phyloP scores from a whole-genome alignment of 2,797 vertebrate genomes.

The Mergus octosetaceus region DNA sequence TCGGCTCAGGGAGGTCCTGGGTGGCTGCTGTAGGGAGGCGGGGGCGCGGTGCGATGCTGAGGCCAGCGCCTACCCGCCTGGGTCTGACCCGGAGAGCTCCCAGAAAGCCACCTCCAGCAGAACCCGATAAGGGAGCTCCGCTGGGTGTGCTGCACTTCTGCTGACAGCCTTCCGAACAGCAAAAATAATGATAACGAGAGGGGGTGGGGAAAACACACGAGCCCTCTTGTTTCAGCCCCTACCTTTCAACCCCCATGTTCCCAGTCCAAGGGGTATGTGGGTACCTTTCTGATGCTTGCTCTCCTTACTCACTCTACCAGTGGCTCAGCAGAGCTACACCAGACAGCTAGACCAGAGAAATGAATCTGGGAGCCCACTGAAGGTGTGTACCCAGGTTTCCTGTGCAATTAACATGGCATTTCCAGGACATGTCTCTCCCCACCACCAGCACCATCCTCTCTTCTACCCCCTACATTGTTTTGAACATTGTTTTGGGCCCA shows the following conservation, averaged over 20 bases:
- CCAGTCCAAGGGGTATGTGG: neutral
- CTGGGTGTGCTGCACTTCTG: neutral
- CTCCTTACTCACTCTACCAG: neutral
- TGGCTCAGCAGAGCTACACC: neutral
- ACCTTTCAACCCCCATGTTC: neutral
- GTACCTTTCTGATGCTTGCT: neutral
- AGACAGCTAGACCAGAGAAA: neutral
- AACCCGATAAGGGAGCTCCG: neutral
- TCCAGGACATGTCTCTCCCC: neutral
- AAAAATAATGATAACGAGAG: neutral
- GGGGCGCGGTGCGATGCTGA: accelerated
- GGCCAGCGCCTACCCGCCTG: too few species aligned
- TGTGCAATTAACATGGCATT: neutral
- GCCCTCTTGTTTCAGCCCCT: neutral
- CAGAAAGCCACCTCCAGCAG: neutral
- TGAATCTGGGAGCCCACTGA: neutral
- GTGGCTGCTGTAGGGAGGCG: neutral
- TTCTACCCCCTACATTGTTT: neutral
- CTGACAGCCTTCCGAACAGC: neutral
- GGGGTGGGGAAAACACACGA: neutral
- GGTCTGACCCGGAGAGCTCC: neutral
- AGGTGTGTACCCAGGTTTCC: neutral
- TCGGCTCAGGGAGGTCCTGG: neutral
- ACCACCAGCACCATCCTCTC: too few species aligned
- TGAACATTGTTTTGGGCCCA: neutral